Base-by-base conservation (phyloP, 2,113 vertebrate genomes). In the Elgaria multicarinata region DNA sequence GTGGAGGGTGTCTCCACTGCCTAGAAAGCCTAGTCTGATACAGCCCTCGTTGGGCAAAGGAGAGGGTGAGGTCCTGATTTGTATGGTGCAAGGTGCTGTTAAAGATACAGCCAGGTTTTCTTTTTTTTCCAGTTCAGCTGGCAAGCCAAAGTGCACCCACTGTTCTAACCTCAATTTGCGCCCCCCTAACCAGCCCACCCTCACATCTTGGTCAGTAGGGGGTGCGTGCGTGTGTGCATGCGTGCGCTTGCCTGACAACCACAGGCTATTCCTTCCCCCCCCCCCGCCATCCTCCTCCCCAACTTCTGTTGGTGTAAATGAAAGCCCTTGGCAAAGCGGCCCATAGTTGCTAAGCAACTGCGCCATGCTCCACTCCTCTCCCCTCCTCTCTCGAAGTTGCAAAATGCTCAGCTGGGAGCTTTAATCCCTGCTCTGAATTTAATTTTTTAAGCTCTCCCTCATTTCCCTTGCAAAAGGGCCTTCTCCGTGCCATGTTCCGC, bases 401-500 rank as follows among this genome's bases (percentile, higher is more conserved):
- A 89, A 83, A 83, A 89, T 53, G 80, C 36, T 80, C 87, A 89
- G 71, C 87, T 89, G 87, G 87, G 87, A 89, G 42, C 72, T 39
- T 69, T 75, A 89, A 83, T 89, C 87, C 62, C 80, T 83, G 71
- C 71, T 89, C 80, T 83, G 87, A 89, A 76, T 83, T 83, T 89
- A 83, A 76, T 89, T 83, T 75, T 64, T 83, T 18, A 76, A 50
- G 53, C 55, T 31, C 42, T 83, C 64, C 55, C 26, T 89, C 71
- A 83, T 83, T 89, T 83, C 55, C 71, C 80, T 83, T 46, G 67
- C 87, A 82, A 82, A 87, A 83, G 80, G 22, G n/a, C 42, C 33
- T 66, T 80, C 24, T 83, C 31, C 13, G 5, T n/a, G 55, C 55
- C 24, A 4, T 77, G 39, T 77, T 64, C 50, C 0, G 39, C 36